Evolutionary conservation across 2,113 vertebrate genomes (phyloP).

Genomic region (Stigmatopora argus): DNA sequence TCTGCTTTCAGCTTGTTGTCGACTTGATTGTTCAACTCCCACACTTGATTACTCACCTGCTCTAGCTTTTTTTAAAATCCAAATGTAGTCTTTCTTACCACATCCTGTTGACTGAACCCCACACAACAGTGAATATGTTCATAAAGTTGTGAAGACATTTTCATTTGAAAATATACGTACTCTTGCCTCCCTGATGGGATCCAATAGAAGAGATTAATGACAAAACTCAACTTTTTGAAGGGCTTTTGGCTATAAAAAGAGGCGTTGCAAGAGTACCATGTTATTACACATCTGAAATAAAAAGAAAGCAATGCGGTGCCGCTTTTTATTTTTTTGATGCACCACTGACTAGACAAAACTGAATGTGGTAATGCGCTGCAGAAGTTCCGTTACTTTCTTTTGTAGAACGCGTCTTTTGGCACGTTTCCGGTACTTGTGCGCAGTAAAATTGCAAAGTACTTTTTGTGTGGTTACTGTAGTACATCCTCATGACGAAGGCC

Average conservation of each 20-base stretch:
- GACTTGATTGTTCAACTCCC: constrained; percentile 22
- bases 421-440: not conserved
- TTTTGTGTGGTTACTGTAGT: not conserved
- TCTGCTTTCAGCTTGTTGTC: not conserved
- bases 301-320: constrained; percentile 28
- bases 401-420: not conserved
- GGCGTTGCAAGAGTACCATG: constrained; percentile 17
- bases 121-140: constrained; percentile 41
- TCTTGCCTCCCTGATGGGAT: too few relatives aligned
- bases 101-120: constrained; percentile 68
- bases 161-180: constrained; percentile 34
- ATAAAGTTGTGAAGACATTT: constrained; percentile 35
- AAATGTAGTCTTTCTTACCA: constrained; percentile 51
- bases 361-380: not conserved
- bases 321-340: not conserved
- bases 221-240: not conserved
- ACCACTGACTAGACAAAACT: not conserved
- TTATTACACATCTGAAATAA: constrained; percentile 37
- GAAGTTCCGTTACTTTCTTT: not conserved
- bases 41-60: constrained; percentile 38
- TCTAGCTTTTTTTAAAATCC: constrained; percentile 13
- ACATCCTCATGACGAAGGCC: not conserved
- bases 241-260: constrained; percentile 3
- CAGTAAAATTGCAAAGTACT: not conserved
- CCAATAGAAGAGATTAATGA: not conserved